phyloP scores from a whole-genome alignment of 2,113 vertebrate genomes.

The mouse (Mus musculus) region GRCm39 chr1:189678501-189679000 shows the following conservation, averaged over 20 bases:
- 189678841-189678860: background rate
- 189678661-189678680: background rate
- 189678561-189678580: constrained; percentile 83
- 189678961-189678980: background rate
- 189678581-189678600: constrained; percentile 81
- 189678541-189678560: constrained; percentile 82
- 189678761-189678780: background rate
- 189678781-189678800: background rate
- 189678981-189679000: background rate
- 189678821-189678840: background rate
- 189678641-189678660: background rate
- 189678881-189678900: background rate
- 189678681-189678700: constrained; percentile 62
- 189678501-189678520: constrained; percentile 88
- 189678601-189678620: constrained; percentile 85
- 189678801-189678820: background rate
- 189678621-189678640: constrained; percentile 77
- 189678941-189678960: background rate
- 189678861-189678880: background rate
- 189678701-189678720: background rate
- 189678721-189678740: background rate
- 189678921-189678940: background rate
- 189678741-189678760: background rate
- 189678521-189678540: constrained; percentile 88
- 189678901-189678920: background rate